These are phyloP conservation scores for Bhutanitis thaidina DNA, from an alignment of 2,888 invertebrate genomes.

Conservation along the genomic window DNA sequence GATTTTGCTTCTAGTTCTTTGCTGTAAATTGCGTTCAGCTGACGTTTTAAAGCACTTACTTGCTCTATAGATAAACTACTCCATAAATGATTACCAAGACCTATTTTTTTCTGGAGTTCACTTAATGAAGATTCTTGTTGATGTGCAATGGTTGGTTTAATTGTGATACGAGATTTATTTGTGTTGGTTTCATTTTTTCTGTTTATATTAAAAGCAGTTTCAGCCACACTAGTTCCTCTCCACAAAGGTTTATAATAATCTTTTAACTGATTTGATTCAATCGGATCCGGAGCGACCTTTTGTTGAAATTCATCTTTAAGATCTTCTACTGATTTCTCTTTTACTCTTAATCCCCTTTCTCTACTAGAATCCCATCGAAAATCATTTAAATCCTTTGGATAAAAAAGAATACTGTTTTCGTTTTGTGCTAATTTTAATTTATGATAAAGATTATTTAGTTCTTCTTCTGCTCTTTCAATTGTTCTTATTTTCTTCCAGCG, in stretches of 20 bases:
- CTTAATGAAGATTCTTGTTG: constrained; percentile 65
- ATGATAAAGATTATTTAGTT: constrained; percentile 86
- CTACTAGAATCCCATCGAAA: constrained; percentile 87
- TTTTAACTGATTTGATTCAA: constrained; percentile 68
- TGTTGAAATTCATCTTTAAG: constrained; percentile 88
- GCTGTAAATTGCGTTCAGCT: constrained; percentile 90
- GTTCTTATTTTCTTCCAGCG: constrained; percentile 90
- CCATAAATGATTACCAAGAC: constrained; percentile 88
- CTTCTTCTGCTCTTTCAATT: constrained; percentile 90
- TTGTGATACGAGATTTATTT: constrained; percentile 37
- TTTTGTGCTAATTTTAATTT: constrained; percentile 89
- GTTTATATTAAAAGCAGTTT: constrained; percentile 86
- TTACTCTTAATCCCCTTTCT: constrained; percentile 88
- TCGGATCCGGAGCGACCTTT: constrained; percentile 75
- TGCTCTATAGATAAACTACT: constrained; percentile 92
- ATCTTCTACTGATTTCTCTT: constrained; percentile 93
- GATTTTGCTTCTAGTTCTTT: constrained; percentile 72
- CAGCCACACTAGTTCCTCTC: constrained; percentile 90
- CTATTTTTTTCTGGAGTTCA: constrained; percentile 69
- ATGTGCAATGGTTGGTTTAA: constrained; percentile 46
- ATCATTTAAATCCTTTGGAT: constrained; percentile 85
- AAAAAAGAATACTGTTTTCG: constrained; percentile 91
- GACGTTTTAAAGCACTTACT: constrained; percentile 88
- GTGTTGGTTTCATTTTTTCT: constrained; percentile 77
- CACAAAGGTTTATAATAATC: constrained; percentile 90